phyloP scores from a whole-genome alignment of 1,140 invertebrate genomes.

The Laupala kohalensis region DNA sequence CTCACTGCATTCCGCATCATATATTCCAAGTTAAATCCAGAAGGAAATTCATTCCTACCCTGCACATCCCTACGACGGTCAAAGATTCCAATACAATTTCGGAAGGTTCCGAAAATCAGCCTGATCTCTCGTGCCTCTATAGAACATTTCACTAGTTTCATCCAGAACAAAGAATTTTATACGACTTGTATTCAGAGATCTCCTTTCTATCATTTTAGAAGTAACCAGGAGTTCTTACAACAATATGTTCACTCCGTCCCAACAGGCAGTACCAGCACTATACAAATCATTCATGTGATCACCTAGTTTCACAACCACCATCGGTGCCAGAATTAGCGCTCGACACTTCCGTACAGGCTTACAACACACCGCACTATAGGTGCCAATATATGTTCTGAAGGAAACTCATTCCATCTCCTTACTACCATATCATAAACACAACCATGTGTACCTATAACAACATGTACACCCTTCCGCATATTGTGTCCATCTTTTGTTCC shows the following conservation, averaged over 20 bases:
- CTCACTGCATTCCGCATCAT: too few relatives aligned
- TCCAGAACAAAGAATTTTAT: slow-evolving; percentile 99
- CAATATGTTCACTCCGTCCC: too few relatives aligned
- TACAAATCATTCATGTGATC: too few relatives aligned
- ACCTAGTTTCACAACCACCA: too few relatives aligned
- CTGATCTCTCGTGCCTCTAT: slow-evolving; percentile 97
- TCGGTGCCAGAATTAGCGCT: too few relatives aligned
- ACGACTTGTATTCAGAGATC: slow-evolving; percentile 69
- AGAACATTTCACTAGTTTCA: slow-evolving; percentile 99
- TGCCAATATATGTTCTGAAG: too few relatives aligned
- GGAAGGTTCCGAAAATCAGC: slow-evolving; percentile 92
- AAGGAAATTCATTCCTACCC: slow-evolving; percentile 94
- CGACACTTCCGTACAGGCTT: too few relatives aligned
- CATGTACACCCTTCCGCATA: slow-evolving; percentile 85
- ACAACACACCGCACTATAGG: too few relatives aligned
- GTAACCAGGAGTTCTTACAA: too few relatives aligned
- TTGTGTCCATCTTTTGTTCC: slow-evolving; percentile 97
- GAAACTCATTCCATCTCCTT: too few relatives aligned
- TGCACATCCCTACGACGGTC: slow-evolving; percentile 96
- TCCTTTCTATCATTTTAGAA: slow-evolving; percentile 96
- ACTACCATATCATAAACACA: slow-evolving; percentile 92
- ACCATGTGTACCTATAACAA: slow-evolving; percentile 95
- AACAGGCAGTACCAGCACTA: too few relatives aligned
- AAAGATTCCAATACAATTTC: slow-evolving; percentile 84
- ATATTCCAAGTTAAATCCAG: slow-evolving; percentile 95